Evolutionary conservation across 2,888 invertebrate species (phyloP), one percentile per base, ranked within the genome.

Genomic region (Zhengitettix transpicula): DNA sequence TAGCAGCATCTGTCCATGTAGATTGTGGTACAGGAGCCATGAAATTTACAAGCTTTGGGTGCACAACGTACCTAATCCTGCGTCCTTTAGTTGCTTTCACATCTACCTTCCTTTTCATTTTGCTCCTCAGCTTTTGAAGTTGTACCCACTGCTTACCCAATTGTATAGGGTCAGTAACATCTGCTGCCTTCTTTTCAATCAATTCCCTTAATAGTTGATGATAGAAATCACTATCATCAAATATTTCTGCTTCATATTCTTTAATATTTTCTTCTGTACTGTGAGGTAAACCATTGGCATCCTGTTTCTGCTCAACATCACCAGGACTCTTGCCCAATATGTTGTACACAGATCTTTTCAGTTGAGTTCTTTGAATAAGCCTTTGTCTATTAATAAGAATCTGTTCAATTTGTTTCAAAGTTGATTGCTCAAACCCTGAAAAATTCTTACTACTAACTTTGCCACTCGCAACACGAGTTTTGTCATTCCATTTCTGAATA

Each of bases 161-260:
- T 67, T 90, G 89, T 10, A 87, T 79, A 0, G 93, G 90, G 75
- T 92, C 93, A 0, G 85, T 85, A 11, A 89, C 80, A 67, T 86
- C 85, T 5, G 85, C 82, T 0, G 92, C 86, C 73, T 95, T 95
- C 65, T 86, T 85, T 71, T 97, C 94, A 64, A 98, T 95, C 51
- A 98, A 75, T 71, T 97, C 95, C 64, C 92, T 77, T 53, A 98
- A 75, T 59, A 96, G 77, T 68, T 94, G 91, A 72, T 96, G 95
- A 73, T 98, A 98, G 72, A 98, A 98, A 71, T 98, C 98, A 68
- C 89, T 89, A 70, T 98, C 98, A 72, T 98, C 96, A 75, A 92
- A 98, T 68, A 97, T 89, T 74, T 97, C 89, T 0, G 78, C 68
- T 68, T 89, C 84, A 64, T 83, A 81, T 66, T 85, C 82, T 65